Base-by-base conservation (phyloP, 1,140 invertebrate species). In the Neodiprion virginianus region DNA sequence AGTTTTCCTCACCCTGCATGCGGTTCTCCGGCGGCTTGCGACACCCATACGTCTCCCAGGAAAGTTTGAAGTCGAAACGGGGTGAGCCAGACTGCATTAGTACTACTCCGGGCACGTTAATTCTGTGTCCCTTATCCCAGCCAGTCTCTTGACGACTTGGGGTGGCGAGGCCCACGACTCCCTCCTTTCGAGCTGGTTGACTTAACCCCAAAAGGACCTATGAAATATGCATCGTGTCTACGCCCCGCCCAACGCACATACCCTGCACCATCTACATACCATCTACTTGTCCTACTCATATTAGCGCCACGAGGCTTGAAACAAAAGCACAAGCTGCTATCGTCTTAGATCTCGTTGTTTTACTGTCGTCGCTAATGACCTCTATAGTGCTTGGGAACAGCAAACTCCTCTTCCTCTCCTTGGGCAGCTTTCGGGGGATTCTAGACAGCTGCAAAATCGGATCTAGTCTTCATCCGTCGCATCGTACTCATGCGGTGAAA, bases 181-280 rank as follows among this genome's bases (percentile, higher is more conserved):
- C 11, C 53, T 61, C 53, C n/a, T 8, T 61, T 61, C 53, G 4
- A 61, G n/a, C 53, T 17, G 53, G 53, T 61, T 61, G 53, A 61
- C 53, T 61, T 61, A 61, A 61, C 53, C 53, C 53, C 53, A 61
- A 61, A 61, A 61, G 53, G 11, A 61, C 53, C 53, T 61, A 61
- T 61, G 53, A 61, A 61, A 61, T 61, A 61, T 61, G 53, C 53
- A 61, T 61, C 53, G 53, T 61, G 53, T 61, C 53, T 61, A 8
- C 8, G 53, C 53, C 53, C 53, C 53, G 11, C 11, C 53, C 53
- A 61, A 17, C 53, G 11, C 53, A 61, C 53, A 5, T 61, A 61
- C 53, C n/a, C 53, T 61, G 11, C 28, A 40, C 28, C 28, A 40
- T 40, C 28, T 40, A 40, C 28, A 40, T 40, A 40, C 28, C 28